phyloP scores from a whole-genome alignment of 2,797 vertebrate species.

The Rallus crepitans region DNA sequence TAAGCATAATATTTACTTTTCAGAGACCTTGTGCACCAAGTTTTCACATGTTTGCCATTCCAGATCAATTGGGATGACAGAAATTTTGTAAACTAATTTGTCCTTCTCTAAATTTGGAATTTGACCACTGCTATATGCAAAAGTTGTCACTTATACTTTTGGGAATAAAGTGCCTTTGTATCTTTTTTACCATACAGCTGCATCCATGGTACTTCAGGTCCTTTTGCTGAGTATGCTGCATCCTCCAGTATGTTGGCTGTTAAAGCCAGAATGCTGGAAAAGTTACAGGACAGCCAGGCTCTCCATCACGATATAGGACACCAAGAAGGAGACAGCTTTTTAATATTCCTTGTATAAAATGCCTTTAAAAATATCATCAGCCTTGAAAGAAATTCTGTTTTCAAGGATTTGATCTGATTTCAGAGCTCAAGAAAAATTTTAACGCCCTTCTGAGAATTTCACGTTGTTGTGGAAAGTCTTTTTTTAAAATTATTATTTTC shows the following conservation, averaged over 20 bases:
- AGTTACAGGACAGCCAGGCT: background rate
- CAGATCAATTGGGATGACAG: background rate
- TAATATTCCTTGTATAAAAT: background rate
- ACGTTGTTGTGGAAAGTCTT: background rate
- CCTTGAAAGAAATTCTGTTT: background rate
- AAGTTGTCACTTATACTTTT: background rate
- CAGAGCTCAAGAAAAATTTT: background rate
- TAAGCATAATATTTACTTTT: background rate
- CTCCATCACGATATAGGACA: background rate
- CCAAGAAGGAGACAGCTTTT: background rate
- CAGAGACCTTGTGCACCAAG: background rate
- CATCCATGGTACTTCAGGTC: background rate
- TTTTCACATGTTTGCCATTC: background rate
- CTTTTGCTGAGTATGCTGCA: background rate
- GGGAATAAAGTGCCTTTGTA: background rate
- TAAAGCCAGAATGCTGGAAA: background rate
- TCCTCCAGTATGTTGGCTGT: background rate
- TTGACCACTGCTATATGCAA: background rate
- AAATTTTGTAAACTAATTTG: background rate
- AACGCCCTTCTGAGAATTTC: background rate
- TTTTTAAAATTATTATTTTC: background rate
- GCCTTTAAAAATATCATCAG: background rate
- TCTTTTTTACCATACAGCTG: background rate
- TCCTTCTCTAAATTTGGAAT: background rate
- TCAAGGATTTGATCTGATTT: background rate